A percentile compares a stretch with the other conserved stretches of the same genome.
Evolutionary conservation across 2,113 vertebrate species (phyloP).

Genomic region (Mirza zaza): DNA sequence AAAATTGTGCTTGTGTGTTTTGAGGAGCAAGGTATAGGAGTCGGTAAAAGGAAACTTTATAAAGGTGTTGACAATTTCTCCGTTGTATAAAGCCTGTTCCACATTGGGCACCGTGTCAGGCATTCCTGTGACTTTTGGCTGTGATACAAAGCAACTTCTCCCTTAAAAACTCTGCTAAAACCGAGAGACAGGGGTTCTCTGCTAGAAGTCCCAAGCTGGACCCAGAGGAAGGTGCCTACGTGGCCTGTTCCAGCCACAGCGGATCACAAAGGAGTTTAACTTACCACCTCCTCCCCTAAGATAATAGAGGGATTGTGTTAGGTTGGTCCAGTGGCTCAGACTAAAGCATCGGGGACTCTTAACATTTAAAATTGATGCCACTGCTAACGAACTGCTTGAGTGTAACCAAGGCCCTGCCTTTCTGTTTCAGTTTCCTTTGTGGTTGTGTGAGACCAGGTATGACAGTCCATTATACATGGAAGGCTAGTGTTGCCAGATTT

Average conservation of each 20-base stretch:
- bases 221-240: background rate
- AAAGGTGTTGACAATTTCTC: background rate
- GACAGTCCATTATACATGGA: background rate
- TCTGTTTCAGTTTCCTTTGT: conserved; percentile 50
- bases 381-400: background rate
- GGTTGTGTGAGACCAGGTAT: conserved; percentile 33
- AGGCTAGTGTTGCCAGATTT: conserved; percentile 30
- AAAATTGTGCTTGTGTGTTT: background rate
- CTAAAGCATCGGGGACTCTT: background rate
- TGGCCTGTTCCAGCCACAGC: background rate
- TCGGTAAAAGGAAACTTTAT: background rate
- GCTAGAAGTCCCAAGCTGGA: background rate
- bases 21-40: background rate
- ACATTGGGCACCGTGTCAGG: background rate
- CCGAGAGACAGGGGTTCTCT: background rate
- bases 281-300: background rate
- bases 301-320: background rate
- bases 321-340: background rate
- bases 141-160: background rate
- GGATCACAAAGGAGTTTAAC: background rate
- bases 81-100: background rate
- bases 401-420: background rate
- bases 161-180: background rate
- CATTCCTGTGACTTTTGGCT: background rate
- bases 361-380: background rate